Conservation (phyloP, 2,888 invertebrate genomes). For the Acrocyrtus sp. region DNA sequence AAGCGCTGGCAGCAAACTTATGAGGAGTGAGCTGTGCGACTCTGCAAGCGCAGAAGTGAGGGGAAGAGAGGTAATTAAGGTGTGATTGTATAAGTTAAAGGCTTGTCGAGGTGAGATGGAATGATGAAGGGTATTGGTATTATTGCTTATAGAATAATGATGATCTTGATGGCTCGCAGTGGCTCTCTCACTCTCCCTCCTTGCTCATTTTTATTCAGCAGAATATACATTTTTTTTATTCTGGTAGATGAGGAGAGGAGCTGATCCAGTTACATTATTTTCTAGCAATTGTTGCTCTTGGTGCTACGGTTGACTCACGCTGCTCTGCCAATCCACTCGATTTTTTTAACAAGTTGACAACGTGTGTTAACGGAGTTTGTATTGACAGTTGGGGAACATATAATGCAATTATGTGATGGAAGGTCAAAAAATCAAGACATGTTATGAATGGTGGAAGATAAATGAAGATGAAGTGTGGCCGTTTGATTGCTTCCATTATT, state of each 20-base stretch:
- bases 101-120: conserved; percentile 46
- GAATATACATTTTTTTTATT: no score
- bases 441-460: conserved; percentile 10
- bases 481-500: background rate
- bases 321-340: no score
- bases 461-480: conserved; percentile 17
- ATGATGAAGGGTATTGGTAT: conserved; percentile 38
- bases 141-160: no score
- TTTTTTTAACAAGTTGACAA: conserved; percentile 44
- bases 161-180: no score
- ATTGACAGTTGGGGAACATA: conserved; percentile 42
- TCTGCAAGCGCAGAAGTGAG: conserved; percentile 21
- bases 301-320: background rate
- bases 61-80: conserved; percentile 50
- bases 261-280: conserved; percentile 34
- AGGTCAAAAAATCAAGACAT: conserved; percentile 32
- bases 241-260: no score
- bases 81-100: conserved; percentile 48
- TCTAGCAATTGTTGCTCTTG: conserved; percentile 1
- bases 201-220: no score
- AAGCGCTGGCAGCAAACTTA: no score
- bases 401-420: conserved; percentile 43
- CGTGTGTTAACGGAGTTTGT: conserved; percentile 32
- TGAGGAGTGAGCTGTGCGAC: no score
- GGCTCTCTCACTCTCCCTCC: no score